phyloP scores from a whole-genome alignment of 1,140 invertebrate genomes.

The Drosophila biarmipes region DNA sequence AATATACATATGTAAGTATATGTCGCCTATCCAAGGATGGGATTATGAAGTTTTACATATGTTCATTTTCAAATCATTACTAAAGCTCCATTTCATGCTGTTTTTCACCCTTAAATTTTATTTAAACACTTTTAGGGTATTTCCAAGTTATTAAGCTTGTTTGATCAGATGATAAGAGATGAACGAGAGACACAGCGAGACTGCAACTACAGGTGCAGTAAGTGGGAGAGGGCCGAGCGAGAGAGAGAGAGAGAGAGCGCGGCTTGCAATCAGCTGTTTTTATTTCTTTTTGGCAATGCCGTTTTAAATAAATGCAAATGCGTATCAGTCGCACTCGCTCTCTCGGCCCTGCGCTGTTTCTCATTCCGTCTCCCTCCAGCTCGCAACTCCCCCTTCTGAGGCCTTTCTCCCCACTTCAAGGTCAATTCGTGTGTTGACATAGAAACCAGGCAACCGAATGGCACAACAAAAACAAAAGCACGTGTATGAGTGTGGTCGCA shows the following conservation, averaged over 20 bases:
- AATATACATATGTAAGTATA: no score
- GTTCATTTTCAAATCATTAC: no score
- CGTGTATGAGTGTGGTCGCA: slow-evolving; percentile 31
- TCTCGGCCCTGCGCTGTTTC: not conserved
- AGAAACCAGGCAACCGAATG: slow-evolving; percentile 64
- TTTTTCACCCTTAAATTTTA: no score
- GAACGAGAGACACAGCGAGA: not conserved
- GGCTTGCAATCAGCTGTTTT: slow-evolving; percentile 62
- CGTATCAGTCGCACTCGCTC: slow-evolving; percentile 1
- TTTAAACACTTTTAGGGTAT: not conserved
- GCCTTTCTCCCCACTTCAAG: slow-evolving; percentile 54
- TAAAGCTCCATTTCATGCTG: no score
- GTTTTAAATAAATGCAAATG: slow-evolving; percentile 39
- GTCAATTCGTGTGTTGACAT: slow-evolving; percentile 76
- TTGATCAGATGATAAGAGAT: not conserved
- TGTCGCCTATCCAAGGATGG: no score
- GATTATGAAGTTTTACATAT: no score
- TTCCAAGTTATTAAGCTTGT: not conserved
- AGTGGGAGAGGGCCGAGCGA: not conserved
- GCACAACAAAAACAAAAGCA: slow-evolving; percentile 45
- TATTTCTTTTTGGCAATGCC: slow-evolving; percentile 14
- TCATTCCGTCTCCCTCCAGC: not conserved
- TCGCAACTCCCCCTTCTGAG: slow-evolving; percentile 1
- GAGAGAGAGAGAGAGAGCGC: slow-evolving; percentile 13
- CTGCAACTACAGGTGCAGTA: slow-evolving; percentile 19